Conservation (phyloP, 2,797 vertebrate genomes). For the Clarias laeviceps region DNA sequence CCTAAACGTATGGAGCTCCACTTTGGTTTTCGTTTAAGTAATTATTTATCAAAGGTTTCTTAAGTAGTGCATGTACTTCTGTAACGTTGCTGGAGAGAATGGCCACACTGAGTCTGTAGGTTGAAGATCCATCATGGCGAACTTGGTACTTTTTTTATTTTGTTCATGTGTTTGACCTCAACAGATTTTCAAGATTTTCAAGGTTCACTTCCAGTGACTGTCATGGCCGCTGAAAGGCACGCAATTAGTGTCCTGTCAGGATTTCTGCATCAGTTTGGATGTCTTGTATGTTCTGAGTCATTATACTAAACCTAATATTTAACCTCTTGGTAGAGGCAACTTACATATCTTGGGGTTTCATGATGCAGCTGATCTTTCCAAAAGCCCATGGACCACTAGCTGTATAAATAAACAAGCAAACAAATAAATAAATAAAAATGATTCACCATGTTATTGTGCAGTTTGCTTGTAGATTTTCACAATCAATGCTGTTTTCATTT, state of each 20-base stretch:
- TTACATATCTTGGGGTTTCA: background rate
- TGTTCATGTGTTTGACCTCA: background rate
- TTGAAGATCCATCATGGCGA: background rate
- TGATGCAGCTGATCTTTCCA: background rate
- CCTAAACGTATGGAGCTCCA: background rate
- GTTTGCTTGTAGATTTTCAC: background rate
- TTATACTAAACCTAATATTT: background rate
- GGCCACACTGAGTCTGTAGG: background rate
- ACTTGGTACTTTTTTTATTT: background rate
- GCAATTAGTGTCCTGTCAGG: background rate
- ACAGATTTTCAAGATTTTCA: background rate
- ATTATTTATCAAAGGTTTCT: background rate
- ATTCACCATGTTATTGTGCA: background rate
- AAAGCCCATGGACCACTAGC: background rate
- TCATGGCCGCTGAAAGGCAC: too few species aligned
- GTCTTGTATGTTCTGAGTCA: background rate
- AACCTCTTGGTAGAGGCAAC: background rate
- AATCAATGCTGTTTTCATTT: background rate
- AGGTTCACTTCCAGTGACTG: background rate
- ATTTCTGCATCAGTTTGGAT: background rate
- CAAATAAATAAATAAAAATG: background rate
- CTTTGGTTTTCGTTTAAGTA: background rate
- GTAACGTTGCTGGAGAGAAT: background rate
- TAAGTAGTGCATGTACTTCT: background rate
- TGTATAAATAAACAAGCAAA: too few species aligned